Evolutionary conservation across 2,113 vertebrate species (phyloP).

Genomic region (Cheilinus undulatus): DNA sequence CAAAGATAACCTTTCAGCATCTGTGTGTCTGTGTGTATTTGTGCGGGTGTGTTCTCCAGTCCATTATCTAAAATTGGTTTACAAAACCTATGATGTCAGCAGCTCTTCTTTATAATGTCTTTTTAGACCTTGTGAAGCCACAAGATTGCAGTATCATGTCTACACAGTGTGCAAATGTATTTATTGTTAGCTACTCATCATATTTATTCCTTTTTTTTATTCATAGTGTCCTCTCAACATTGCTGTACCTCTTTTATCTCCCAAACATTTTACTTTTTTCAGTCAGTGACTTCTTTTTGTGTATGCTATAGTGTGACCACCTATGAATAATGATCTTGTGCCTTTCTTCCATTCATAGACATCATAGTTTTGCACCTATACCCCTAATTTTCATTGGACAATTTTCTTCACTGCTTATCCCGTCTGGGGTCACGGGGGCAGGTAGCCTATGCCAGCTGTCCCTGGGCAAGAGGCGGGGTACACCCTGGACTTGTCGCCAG

Average conservation of each 20-base stretch:
- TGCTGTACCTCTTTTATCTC: constrained; percentile 21
- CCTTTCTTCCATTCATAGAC: too few relatives aligned
- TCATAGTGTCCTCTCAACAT: constrained; percentile 38
- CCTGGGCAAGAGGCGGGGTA: too few relatives aligned
- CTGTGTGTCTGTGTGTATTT: constrained; percentile 4
- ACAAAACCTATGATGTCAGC: constrained; percentile 68
- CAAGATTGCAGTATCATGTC: constrained; percentile 50
- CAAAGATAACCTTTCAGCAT: constrained; percentile 71
- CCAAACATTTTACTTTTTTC: constrained; percentile 18
- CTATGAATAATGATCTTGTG: too few relatives aligned
- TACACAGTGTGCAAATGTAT: constrained; percentile 28
- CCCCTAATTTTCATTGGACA: too few relatives aligned
- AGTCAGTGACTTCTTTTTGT: constrained; percentile 5
- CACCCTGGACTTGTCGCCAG: too few relatives aligned
- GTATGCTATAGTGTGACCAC: constrained; percentile 33
- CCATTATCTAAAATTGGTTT: constrained; percentile 72
- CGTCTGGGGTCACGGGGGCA: too few relatives aligned
- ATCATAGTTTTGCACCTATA: too few relatives aligned
- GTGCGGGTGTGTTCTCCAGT: constrained; percentile 16
- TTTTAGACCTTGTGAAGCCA: constrained; percentile 57
- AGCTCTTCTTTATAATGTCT: constrained; percentile 55
- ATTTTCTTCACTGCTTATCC: too few relatives aligned
- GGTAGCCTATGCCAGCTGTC: too few relatives aligned
- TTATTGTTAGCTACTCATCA: constrained; percentile 38
- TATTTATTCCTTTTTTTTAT: constrained; percentile 49